These are phyloP conservation scores for Zelleria hepariella DNA, from an alignment of 2,888 invertebrate genomes.

Conservation along the genomic window DNA sequence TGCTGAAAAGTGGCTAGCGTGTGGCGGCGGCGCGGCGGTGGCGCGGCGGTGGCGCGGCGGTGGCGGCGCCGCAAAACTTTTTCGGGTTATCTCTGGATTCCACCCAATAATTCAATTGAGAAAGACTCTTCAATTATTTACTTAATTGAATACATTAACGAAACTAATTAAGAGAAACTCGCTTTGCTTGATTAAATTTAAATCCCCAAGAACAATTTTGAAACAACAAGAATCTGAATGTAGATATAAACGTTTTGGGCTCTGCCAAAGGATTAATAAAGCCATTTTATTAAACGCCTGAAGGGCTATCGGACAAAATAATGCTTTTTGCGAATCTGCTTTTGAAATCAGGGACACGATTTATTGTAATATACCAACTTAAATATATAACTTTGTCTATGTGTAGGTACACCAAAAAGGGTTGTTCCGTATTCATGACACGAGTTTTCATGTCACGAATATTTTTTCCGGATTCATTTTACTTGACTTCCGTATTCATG, in stretches of 20 bases:
- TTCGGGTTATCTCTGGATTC: background rate
- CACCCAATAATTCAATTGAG: background rate
- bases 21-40: no score
- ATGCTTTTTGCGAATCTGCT: background rate
- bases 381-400: background rate
- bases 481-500: no score
- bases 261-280: background rate
- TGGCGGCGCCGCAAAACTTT: no score
- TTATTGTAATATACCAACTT: no score
- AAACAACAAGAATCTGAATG: no score
- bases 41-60: no score
- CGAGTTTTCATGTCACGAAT: no score
- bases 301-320: background rate
- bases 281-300: background rate
- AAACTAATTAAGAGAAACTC: background rate
- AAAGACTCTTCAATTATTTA: background rate
- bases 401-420: background rate
- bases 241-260: background rate
- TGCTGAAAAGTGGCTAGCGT: no score
- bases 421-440: no score
- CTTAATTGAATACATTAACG: slow-evolving; percentile 3
- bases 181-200: background rate
- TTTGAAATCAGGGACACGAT: background rate
- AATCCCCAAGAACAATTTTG: background rate
- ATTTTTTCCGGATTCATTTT: no score